Base-by-base conservation (phyloP, 2,113 vertebrate species). In the Phyllostomus discolor region DNA sequence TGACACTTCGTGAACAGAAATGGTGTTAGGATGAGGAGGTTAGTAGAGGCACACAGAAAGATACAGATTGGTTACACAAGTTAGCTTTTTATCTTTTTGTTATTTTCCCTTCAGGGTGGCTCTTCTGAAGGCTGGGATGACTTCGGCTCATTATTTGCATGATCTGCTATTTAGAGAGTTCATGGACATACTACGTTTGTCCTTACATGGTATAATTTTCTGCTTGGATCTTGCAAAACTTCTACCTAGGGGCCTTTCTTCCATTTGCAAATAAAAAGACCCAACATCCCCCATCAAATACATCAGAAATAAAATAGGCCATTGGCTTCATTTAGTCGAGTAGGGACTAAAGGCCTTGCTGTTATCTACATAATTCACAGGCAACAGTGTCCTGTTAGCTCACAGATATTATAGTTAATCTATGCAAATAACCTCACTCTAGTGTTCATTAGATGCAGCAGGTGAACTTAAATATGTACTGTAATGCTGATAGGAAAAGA, bases 121-220 rank as follows among this genome's bases (percentile, higher is more conserved):
- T 96, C 93, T 94, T 96, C 93, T 95, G 93, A 97, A 97, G 89
- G 69, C 48, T n/a, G 24, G 75, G 69, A 94, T 98, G 95, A 98
- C 59, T 95, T 98, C 97, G 97, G 75, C 79, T 72, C 92, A 35
- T 93, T 92, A 95, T 92, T 91, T 98, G 95, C 69, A 94, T 88
- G 85, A 92, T 91, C 95, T 97, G 95, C 79, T 88, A 59, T 94
- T 97, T 94, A 72, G 80, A 90, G 78, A 95, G 96, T 95, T 94
- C 95, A 70, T 22, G 80, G 91, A 86, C 0, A 4, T 66, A 90
- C 80, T 81, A 48, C 96, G 96, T 97, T 46, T 96, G 97, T 97
- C 91, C 90, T 98, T 96, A 97, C 95, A 81, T 72, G 59, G 83
- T 78, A 66, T 82, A 73, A 70, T 80, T 95, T 97, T 97, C 90